phyloP scores from a whole-genome alignment of 2,888 invertebrate genomes.

The Pyrrhosoma nymphula region DNA sequence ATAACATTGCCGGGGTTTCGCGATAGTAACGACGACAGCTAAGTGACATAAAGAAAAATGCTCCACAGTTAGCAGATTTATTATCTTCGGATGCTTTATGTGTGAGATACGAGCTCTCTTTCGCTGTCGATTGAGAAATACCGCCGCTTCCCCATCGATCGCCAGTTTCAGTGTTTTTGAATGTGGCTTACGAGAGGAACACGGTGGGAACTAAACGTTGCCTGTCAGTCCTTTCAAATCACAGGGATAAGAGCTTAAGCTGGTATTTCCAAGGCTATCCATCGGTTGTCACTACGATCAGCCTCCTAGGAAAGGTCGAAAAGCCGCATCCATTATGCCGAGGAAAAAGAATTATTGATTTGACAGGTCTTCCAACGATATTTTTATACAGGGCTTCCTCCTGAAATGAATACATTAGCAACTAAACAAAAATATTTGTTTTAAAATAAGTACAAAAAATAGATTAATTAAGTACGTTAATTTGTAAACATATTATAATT shows the following conservation, averaged over 20 bases:
- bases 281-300: neutral
- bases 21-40: neutral
- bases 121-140: conserved; percentile 10
- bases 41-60: neutral
- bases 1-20: too few species aligned
- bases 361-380: too few species aligned
- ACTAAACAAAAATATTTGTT: too few species aligned
- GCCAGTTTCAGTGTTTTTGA: neutral
- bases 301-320: too few species aligned
- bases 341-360: too few species aligned
- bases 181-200: neutral
- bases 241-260: neutral
- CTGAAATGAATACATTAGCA: too few species aligned
- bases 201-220: neutral
- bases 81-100: conserved; percentile 11
- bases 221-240: neutral
- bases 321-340: too few species aligned
- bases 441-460: too few species aligned
- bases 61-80: neutral
- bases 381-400: too few species aligned
- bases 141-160: neutral
- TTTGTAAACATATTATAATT: too few species aligned
- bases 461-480: too few species aligned
- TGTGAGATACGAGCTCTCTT: neutral
- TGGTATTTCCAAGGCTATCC: neutral